Evolutionary conservation across 2,888 invertebrate genomes (phyloP).

Genomic region (Esperia sulphurella): DNA sequence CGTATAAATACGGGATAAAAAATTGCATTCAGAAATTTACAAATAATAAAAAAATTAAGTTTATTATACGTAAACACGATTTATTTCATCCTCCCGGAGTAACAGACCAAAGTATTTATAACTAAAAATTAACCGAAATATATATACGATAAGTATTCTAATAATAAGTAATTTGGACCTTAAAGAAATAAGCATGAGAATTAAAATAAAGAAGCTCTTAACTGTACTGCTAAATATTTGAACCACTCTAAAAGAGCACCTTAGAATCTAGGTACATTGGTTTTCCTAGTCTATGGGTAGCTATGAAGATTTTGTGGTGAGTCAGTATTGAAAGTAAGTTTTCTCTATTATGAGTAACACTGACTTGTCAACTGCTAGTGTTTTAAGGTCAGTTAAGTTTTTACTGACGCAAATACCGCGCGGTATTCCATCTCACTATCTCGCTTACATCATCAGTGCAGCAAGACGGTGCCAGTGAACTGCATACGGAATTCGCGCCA

Average conservation of each 20-base stretch:
- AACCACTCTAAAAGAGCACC: conserved; percentile 49
- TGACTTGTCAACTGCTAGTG: conserved; percentile 2
- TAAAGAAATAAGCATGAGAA: conserved; percentile 34
- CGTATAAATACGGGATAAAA: conserved; percentile 32
- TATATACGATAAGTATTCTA: conserved; percentile 9
- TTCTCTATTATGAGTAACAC: no score
- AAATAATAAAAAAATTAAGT: conserved; percentile 1
- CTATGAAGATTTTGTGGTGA: no score
- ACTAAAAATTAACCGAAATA: conserved; percentile 21
- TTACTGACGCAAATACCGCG: no score
- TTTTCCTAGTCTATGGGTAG: background rate
- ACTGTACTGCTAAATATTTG: conserved; percentile 44
- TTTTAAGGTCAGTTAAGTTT: background rate
- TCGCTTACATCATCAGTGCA: no score
- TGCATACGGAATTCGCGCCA: no score
- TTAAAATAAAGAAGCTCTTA: conserved; percentile 49
- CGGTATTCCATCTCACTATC: no score
- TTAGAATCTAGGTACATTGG: conserved; percentile 12
- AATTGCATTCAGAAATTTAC: background rate
- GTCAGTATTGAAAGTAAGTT: no score
- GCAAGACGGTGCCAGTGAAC: no score
- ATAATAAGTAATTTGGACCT: conserved; percentile 31
- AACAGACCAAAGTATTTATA: conserved; percentile 48
- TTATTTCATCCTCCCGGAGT: conserved; percentile 31
- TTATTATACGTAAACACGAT: conserved; percentile 26